phyloP scores from a whole-genome alignment of 2,888 invertebrate species.

The Bellardia bayeri region DNA sequence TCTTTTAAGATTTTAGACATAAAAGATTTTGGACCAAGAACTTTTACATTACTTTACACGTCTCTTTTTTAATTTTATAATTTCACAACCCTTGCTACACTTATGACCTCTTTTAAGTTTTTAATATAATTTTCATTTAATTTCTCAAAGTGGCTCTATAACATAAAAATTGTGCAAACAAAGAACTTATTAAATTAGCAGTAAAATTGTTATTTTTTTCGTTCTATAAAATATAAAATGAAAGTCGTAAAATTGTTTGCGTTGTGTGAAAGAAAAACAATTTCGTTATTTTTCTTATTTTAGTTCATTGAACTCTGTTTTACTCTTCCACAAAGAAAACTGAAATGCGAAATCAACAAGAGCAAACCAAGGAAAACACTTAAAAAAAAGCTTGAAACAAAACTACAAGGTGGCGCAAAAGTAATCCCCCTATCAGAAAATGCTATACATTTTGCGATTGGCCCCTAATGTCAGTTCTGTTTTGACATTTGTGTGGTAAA shows the following conservation, averaged over 20 bases:
- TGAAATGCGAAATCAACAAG: conserved; percentile 4
- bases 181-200: conserved; percentile 52
- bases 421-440: too few species aligned
- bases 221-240: conserved; percentile 13
- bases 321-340: conserved; percentile 8
- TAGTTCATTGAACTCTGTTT: conserved; percentile 47
- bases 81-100: not conserved
- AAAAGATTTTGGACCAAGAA: too few species aligned
- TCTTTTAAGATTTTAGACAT: too few species aligned
- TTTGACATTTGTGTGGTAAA: too few species aligned
- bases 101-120: not conserved
- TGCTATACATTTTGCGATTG: too few species aligned
- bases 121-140: conserved; percentile 23
- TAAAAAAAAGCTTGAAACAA: conserved; percentile 17
- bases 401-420: too few species aligned
- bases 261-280: conserved; percentile 42
- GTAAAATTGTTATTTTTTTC: conserved; percentile 10
- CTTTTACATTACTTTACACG: too few species aligned
- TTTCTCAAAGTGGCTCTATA: conserved; percentile 17
- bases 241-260: conserved; percentile 46
- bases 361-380: conserved; percentile 7
- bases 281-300: conserved; percentile 14
- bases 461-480: too few species aligned
- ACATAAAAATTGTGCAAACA: conserved; percentile 28
- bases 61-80: too few species aligned